Evolutionary conservation across 2,888 invertebrate genomes (phyloP), one percentile per base, ranked within the genome.

Genomic region (Rhingia rostrata): DNA sequence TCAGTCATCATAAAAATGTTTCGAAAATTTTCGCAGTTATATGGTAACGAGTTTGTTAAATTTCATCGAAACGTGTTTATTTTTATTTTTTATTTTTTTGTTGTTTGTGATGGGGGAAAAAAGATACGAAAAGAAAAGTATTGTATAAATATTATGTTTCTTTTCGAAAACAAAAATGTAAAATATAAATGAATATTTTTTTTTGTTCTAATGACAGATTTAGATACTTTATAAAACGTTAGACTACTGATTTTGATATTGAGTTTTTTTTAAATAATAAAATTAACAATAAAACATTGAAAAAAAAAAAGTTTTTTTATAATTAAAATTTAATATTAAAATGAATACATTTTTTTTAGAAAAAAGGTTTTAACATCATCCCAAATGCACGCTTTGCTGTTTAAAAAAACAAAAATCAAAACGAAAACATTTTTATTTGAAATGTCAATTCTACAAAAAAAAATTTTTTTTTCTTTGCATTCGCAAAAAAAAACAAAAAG

Each of bases 51-150:
- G 67, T 84, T 84, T 45, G 61, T 70, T 22, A 22, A 60, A 84
- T 80, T 84, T 84, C 74, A 84, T 84, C 84, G 84, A 84, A 84
- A 84, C 84, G 81, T 53, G 53, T 88, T 88, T 88, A 70, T 79
- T 86, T 86, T 86, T 86, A 85, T 73, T 86, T 80, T 87, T 81
- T 69, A 56, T 86, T 35, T 14, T 35, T 53, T 4, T 32, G 22
- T 7, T 51, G 51, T 64, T 78, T 79, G 73, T 84, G 84, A 80
- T 80, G 80, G 84, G 84, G 81, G 81, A 81, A 86, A 22, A 49
- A 77, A 86, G 80, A 79, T 83, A 83, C 74, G 70, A 75, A 80
- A 81, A 69, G 66, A 81, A 86, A 78, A 82, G 69, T 75, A 58
- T 69, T 82, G 49, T 75, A 81, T 86, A 80, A 86, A 78, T 75